phyloP scores from a whole-genome alignment of 1,140 invertebrate species.

The Gryon sp. region DNA sequence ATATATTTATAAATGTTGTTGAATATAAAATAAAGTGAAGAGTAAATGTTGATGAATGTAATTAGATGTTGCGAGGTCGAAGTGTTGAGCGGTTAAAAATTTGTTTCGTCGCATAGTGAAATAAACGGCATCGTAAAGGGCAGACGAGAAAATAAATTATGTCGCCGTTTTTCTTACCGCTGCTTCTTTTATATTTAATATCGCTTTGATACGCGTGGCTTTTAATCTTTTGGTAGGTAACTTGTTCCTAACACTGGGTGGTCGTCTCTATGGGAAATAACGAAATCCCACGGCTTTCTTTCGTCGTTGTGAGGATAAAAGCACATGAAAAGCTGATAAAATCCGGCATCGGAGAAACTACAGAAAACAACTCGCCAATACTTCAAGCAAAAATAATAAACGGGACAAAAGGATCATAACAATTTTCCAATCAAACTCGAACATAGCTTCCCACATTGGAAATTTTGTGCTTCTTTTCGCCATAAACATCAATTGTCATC shows the following conservation, averaged over 20 bases:
- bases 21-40: too few relatives aligned
- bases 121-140: constrained; percentile 53
- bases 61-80: background rate
- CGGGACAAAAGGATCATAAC: constrained; percentile 53
- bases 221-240: constrained; percentile 59
- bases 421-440: constrained; percentile 58
- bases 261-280: constrained; percentile 55
- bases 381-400: constrained; percentile 58
- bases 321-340: constrained; percentile 59
- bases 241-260: constrained; percentile 52
- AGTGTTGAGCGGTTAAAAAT: constrained; percentile 11
- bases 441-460: constrained; percentile 36
- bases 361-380: constrained; percentile 47
- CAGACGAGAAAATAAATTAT: constrained; percentile 52
- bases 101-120: constrained; percentile 26
- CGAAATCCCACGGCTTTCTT: constrained; percentile 56
- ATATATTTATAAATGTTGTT: too few relatives aligned
- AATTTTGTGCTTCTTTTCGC: constrained; percentile 51
- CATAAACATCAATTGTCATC: constrained; percentile 60
- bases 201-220: constrained; percentile 62
- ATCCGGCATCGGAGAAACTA: constrained; percentile 19
- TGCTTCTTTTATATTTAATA: constrained; percentile 62
- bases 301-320: constrained; percentile 34
- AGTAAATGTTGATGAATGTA: too few relatives aligned
- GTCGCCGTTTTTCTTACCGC: constrained; percentile 44